Evolutionary conservation across 2,888 invertebrate genomes (phyloP), one percentile per base, ranked within the genome.

Genomic region (Ichneumon xanthorius): DNA sequence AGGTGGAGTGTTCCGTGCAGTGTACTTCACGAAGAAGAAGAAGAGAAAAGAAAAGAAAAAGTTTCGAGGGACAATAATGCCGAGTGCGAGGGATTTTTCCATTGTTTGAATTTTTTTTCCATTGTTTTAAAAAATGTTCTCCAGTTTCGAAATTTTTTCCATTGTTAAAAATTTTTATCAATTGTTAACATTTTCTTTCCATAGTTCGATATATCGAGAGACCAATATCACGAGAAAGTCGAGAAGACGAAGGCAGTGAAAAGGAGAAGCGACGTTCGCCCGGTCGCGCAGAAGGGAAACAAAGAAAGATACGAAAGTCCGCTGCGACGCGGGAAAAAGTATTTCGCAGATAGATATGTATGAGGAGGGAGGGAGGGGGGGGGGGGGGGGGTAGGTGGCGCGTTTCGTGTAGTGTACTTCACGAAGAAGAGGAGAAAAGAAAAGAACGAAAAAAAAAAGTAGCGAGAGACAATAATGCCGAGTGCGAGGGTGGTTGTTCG

Each of bases 391-490:
- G 11, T 30, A 16, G 26, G 61, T 30, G 26, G 61, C 22, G 11
- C 11, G 26, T 26, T 14, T 61, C 16, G 14, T 30, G 63, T 40
- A n/a, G 61, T 48, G n/a, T 50, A 48, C 48, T 63, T 65, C 33
- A 14, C 61, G 45, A 22, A 4, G 45, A 16, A 65, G 9, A 40
- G 37, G 37, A 33, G 0, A 40, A 40, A 11, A 2, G 11, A 26
- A 11, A 1, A 26, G 7, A 55, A 5, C 26, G 16, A 61, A 26
- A 26, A 16, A 48, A 7, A 72, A 72, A 65, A 71, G 26, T 48
- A 16, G 16, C 45, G 37, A 11, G 37, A 45, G 53, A 63, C 71
- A 80, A 80, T 80, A 80, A 80, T 72, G 50, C 45, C 72, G 80
- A 80, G 72, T 55, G 65, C 65, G 33, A 63, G 33, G 63, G 26